A percentile compares a stretch with the other conserved stretches of the same genome.
Evolutionary conservation across 2,888 invertebrate genomes (phyloP).

Genomic region (Sesia apiformis): DNA sequence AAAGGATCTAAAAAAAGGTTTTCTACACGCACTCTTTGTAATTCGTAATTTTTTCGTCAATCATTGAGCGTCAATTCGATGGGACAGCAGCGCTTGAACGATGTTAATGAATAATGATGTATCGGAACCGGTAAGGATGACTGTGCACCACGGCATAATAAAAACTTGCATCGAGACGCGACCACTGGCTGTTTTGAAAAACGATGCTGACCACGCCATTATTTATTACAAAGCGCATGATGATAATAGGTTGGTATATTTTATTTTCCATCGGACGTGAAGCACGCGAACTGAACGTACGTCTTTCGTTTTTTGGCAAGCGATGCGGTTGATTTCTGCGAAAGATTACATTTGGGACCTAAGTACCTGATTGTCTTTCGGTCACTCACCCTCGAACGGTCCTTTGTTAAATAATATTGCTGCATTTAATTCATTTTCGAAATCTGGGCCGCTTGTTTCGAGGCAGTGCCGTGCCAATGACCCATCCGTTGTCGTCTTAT

Average conservation of each 20-base stretch:
- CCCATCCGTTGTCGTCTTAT: slow-evolving; percentile 13
- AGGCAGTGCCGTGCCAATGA: background rate
- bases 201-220: slow-evolving; percentile 41
- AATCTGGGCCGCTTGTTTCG: slow-evolving; percentile 21
- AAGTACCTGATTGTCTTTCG: slow-evolving; percentile 68
- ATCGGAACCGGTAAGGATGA: slow-evolving; percentile 42
- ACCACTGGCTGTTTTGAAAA: slow-evolving; percentile 38
- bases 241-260: slow-evolving; percentile 48
- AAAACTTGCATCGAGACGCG: slow-evolving; percentile 39
- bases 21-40: slow-evolving; percentile 13
- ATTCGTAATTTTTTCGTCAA: slow-evolving; percentile 43
- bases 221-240: slow-evolving; percentile 54
- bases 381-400: slow-evolving; percentile 47
- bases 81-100: slow-evolving; percentile 29
- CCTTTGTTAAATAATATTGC: slow-evolving; percentile 42
- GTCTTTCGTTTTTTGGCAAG: slow-evolving; percentile 57
- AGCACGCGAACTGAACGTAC: slow-evolving; percentile 32
- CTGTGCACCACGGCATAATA: slow-evolving; percentile 29
- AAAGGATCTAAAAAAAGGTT: too few relatives aligned
- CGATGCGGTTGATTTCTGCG: slow-evolving; percentile 53
- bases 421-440: slow-evolving; percentile 35
- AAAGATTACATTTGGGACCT: slow-evolving; percentile 63
- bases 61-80: slow-evolving; percentile 34
- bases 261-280: slow-evolving; percentile 35
- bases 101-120: slow-evolving; percentile 38